Conservation (phyloP, 2,113 vertebrate species). For the Crocuta crocuta region DNA sequence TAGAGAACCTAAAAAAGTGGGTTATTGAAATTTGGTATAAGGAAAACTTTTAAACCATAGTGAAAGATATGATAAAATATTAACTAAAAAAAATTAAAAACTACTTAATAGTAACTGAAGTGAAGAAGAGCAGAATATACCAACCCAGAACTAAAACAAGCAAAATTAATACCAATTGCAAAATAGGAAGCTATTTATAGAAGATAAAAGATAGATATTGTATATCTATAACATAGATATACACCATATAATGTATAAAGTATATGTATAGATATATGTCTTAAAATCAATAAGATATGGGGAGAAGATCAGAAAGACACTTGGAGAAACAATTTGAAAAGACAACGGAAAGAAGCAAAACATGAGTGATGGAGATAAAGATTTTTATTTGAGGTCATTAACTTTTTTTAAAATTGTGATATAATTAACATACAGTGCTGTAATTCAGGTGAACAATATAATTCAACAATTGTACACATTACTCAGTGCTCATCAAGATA, state of each 20-base stretch:
- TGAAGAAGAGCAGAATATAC: background rate
- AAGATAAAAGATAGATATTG: background rate
- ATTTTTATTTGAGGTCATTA: background rate
- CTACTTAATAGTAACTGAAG: background rate
- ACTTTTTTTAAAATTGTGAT: background rate
- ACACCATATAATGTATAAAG: background rate
- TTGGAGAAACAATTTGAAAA: background rate
- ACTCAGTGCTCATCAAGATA: background rate
- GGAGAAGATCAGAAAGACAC: background rate
- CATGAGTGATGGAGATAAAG: background rate
- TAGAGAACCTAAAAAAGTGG: background rate
- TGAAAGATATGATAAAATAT: background rate
- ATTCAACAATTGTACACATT: background rate
- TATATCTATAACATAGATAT: background rate
- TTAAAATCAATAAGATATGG: background rate
- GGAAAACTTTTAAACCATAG: background rate
- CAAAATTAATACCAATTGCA: background rate
- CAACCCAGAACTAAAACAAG: background rate
- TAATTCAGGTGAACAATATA: background rate
- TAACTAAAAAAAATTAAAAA: background rate
- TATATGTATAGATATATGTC: background rate
- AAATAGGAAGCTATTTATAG: background rate
- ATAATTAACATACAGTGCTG: background rate
- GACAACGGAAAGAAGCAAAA: background rate
- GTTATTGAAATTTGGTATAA: background rate